phyloP scores from a whole-genome alignment of 2,888 invertebrate species.

The Escarpia spicata region DNA sequence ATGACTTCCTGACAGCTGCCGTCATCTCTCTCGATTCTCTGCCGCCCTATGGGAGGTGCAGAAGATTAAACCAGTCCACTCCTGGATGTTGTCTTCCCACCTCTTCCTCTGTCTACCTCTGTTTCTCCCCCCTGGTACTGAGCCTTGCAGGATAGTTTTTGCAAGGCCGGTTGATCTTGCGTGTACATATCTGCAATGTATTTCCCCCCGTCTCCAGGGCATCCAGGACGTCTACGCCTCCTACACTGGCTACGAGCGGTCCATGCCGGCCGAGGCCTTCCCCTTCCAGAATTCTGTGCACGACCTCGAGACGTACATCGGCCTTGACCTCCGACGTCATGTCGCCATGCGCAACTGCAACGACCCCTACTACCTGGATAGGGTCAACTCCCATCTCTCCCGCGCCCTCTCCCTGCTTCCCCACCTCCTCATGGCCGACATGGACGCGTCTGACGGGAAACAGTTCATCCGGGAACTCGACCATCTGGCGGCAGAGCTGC shows the following conservation, averaged over 20 bases:
- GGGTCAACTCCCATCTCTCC: slow-evolving; percentile 24
- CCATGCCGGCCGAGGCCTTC: neutral
- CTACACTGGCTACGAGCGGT: neutral
- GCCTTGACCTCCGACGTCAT: slow-evolving; percentile 32
- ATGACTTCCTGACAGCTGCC: too few relatives aligned
- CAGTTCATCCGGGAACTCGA: slow-evolving; percentile 28
- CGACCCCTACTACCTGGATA: slow-evolving; percentile 31
- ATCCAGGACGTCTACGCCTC: neutral
- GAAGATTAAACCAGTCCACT: too few relatives aligned
- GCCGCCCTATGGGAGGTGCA: too few relatives aligned
- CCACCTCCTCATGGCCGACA: neutral
- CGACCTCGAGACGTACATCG: slow-evolving; percentile 34
- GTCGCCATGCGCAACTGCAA: slow-evolving; percentile 30
- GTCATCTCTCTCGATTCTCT: too few relatives aligned
- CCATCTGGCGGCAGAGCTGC: slow-evolving; percentile 38
- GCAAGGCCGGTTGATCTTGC: neutral
- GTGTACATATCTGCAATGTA: neutral
- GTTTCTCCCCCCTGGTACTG: too few relatives aligned
- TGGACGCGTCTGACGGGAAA: neutral
- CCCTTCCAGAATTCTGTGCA: slow-evolving; percentile 1
- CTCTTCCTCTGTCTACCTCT: too few relatives aligned
- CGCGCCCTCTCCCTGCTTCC: slow-evolving; percentile 7
- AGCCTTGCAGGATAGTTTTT: too few relatives aligned
- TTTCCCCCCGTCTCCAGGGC: neutral
- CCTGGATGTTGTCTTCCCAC: too few relatives aligned